Evolutionary conservation across 2,113 vertebrate genomes (phyloP), one percentile per base, ranked within the genome.

Genomic region (Scolopax mira): DNA sequence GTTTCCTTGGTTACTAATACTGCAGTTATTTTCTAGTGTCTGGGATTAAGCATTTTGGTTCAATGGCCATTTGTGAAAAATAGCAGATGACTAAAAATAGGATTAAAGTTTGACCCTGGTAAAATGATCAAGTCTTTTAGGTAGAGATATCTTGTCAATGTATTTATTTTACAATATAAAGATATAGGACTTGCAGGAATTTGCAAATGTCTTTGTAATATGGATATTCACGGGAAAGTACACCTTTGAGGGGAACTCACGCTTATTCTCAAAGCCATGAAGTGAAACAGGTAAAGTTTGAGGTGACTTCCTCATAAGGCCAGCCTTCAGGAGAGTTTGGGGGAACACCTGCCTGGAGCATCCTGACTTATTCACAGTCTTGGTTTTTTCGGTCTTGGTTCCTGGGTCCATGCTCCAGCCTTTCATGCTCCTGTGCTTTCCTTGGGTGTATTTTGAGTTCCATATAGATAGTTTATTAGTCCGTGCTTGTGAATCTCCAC

Each of bases 1-100:
- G 39, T 96, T 91, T 85, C 74, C 81, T 79, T 79, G 71, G 67
- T 96, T 96, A 71, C 51, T 54, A 93, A 31, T 3, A 71, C 55
- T 77, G 25, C 25, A 49, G 37, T 87, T 91, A 81, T 57, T 87
- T 92, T 60, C 33, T 79, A 41, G 49, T 44, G 30, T 44, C 48
- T 83, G 8, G 13, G 46, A 58, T 87, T 58, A 67, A 70, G n/a
- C 13, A 49, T 77, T 91, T 93, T 73, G 67, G 18, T 28, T 89
- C 1, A 3, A 27, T 89, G 65, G 21, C 21, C 22, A 28, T 61
- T 79, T 86, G 18, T 58, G 42, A 82, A 85, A 61, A 49, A 61
- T 10, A 89, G 39, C 17, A 33, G 41, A 52, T 57, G 28, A 57
- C 28, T 72, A 41, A 54, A 79, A 41, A 73, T 13, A 44, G n/a